These are phyloP conservation scores for Lepidochitona cinerea DNA, from an alignment of 2,888 invertebrate genomes.

Conservation along the genomic window DNA sequence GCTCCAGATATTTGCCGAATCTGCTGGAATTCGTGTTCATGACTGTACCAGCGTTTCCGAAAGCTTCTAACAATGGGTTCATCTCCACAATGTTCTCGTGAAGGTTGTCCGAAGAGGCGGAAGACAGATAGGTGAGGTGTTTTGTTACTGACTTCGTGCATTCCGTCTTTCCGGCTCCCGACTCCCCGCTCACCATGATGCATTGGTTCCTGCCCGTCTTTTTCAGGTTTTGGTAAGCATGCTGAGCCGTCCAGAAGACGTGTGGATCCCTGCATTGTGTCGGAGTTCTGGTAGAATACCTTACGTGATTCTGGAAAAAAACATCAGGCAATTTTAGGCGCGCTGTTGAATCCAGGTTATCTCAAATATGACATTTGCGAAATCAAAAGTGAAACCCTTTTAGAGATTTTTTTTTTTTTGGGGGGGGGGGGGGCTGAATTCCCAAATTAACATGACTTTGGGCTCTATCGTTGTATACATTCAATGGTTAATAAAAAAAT, in stretches of 20 bases:
- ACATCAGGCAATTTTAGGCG: no score
- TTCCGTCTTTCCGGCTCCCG: slow-evolving; percentile 67
- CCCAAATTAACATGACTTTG: no score
- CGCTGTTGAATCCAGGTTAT: no score
- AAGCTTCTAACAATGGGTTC: slow-evolving; percentile 43
- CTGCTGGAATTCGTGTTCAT: slow-evolving; percentile 45
- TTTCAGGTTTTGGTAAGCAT: slow-evolving; percentile 35
- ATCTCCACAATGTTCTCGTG: slow-evolving; percentile 41
- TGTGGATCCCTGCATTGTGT: slow-evolving; percentile 32
- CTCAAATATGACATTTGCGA: no score
- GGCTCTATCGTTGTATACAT: no score
- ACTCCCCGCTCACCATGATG: slow-evolving; percentile 55
- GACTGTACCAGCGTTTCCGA: slow-evolving; percentile 43
- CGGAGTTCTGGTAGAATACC: slow-evolving; percentile 24
- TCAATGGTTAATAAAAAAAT: no score
- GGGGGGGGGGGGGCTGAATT: no score
- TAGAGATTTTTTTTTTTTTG: no score
- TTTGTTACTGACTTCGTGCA: slow-evolving; percentile 48
- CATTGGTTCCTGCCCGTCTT: slow-evolving; percentile 29
- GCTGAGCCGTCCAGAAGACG: slow-evolving; percentile 53
- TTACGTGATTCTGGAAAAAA: slow-evolving; percentile 35
- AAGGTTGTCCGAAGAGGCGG: slow-evolving; percentile 21
- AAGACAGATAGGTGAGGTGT: slow-evolving; percentile 43
- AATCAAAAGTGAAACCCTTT: no score
- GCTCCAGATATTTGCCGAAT: slow-evolving; percentile 42